These are phyloP conservation scores for Ceriagrion tenellum DNA, from an alignment of 2,888 invertebrate species.

Conservation along the genomic window DNA sequence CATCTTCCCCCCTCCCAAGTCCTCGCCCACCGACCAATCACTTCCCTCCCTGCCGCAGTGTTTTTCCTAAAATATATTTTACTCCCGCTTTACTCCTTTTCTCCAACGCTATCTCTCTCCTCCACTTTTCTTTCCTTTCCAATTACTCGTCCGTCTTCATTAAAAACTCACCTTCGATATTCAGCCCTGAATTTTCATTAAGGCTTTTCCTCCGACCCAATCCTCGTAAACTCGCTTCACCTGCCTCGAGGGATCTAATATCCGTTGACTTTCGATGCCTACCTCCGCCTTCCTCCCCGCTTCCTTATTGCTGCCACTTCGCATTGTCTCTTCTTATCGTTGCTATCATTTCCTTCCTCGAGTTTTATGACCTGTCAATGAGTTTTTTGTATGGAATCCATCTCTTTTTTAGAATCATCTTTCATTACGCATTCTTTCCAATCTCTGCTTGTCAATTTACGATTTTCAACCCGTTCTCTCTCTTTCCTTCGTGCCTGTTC, in stretches of 20 bases:
- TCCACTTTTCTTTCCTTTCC: slow-evolving; percentile 7
- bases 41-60: background rate
- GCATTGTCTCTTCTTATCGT: background rate
- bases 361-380: background rate
- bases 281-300: background rate
- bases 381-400: background rate
- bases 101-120: background rate
- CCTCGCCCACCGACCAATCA: background rate
- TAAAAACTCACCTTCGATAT: slow-evolving; percentile 46
- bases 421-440: too few relatives aligned
- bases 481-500: background rate
- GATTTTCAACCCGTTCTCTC: too few relatives aligned
- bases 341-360: background rate
- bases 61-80: background rate
- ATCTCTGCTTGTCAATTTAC: too few relatives aligned
- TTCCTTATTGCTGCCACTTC: background rate
- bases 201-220: background rate
- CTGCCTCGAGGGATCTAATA: background rate
- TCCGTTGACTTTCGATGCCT: slow-evolving; percentile 25
- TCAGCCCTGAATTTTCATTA: slow-evolving; percentile 38
- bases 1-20: background rate
- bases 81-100: background rate
- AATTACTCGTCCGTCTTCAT: slow-evolving; percentile 59
- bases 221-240: slow-evolving; percentile 33
- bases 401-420: background rate